Percentiles rank a stretch among this genome's conserved stretches.
phyloP scores from a whole-genome alignment of 2,797 vertebrate genomes.

The Malacoctenus gilli region DNA sequence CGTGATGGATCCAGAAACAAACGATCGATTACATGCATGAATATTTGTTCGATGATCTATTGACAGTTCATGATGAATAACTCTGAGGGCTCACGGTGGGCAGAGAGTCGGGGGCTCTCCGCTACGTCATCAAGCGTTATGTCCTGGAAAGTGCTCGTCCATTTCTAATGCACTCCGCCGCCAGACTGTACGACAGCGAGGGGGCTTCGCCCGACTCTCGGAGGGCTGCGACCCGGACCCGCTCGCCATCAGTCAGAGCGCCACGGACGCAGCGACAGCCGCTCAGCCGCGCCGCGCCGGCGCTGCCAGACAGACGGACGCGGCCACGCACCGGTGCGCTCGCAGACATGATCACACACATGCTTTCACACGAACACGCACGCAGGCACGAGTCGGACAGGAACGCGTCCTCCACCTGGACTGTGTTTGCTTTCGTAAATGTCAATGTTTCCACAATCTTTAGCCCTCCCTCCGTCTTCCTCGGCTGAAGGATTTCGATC shows the following conservation, averaged over 20 bases:
- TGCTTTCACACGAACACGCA: no score
- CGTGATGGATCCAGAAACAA: background rate
- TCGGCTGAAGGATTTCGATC: constrained; percentile 45
- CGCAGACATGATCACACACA: constrained; percentile 50
- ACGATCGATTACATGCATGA: no score
- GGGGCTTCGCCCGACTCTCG: constrained; percentile 63
- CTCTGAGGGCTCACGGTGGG: background rate
- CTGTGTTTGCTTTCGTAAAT: constrained; percentile 74
- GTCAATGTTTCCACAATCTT: constrained; percentile 82
- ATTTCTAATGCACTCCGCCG: constrained; percentile 52
- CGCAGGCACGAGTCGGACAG: constrained; percentile 37
- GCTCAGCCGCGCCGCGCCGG: constrained; percentile 52
- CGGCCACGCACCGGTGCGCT: constrained; percentile 53
- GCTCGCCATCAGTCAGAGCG: constrained; percentile 66
- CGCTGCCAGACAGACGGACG: constrained; percentile 53
- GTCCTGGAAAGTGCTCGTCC: constrained; percentile 33
- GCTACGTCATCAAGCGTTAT: constrained; percentile 18
- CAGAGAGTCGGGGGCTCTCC: constrained; percentile 21
- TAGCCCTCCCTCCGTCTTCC: constrained; percentile 54
- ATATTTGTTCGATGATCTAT: background rate
- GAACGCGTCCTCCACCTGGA: constrained; percentile 67
- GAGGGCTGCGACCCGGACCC: constrained; percentile 59
- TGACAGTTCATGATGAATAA: constrained; percentile 5
- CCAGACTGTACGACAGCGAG: constrained; percentile 48
- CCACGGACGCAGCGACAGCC: constrained; percentile 41